Conservation (phyloP, 1,140 invertebrate genomes). For the Holotrichia oblita region DNA sequence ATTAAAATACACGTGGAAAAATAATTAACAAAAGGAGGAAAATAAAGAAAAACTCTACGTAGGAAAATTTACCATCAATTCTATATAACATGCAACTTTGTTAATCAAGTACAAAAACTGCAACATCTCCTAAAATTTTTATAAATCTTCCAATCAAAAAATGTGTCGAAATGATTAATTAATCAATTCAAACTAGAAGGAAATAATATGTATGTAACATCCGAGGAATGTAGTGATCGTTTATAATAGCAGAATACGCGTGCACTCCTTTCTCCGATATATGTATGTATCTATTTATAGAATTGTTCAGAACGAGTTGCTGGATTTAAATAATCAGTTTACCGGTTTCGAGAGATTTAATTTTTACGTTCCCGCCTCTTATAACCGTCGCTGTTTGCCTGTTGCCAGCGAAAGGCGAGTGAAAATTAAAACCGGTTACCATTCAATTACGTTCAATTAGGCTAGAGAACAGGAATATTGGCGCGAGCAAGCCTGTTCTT, state of each 20-base stretch:
- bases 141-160: too few species aligned
- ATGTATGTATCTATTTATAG: conserved; percentile 23
- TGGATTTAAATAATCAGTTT: conserved; percentile 16
- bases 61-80: too few species aligned
- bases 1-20: too few species aligned
- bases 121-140: too few species aligned
- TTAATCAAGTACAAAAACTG: too few species aligned
- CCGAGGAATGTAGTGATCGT: background rate
- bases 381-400: conserved; percentile 13
- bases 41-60: too few species aligned
- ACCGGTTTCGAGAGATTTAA: conserved; percentile 20
- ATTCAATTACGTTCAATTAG: conserved; percentile 30
- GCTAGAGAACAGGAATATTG: background rate
- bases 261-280: conserved; percentile 16
- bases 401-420: conserved; percentile 20
- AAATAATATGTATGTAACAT: too few species aligned
- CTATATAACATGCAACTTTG: too few species aligned
- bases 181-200: too few species aligned
- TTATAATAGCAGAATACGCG: background rate
- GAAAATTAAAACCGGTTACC: conserved; percentile 34
- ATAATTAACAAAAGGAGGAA: too few species aligned
- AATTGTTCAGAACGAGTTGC: conserved; percentile 28
- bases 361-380: conserved; percentile 33
- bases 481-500: background rate
- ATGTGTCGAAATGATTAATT: too few species aligned